phyloP scores from a whole-genome alignment of 2,797 vertebrate species.

The Agapornis canus region DNA sequence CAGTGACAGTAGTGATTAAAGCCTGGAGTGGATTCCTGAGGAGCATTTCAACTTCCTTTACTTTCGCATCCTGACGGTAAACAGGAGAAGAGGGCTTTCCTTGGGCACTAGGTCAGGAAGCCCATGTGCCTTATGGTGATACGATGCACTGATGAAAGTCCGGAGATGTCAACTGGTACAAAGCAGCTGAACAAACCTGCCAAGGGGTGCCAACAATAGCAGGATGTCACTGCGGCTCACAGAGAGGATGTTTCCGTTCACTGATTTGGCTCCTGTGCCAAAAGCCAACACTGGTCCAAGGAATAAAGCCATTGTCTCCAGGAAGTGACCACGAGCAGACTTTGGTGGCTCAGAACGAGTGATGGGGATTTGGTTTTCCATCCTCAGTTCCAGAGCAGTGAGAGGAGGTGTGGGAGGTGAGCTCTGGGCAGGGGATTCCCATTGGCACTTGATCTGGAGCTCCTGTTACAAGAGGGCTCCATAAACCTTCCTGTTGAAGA shows the following conservation, averaged over 20 bases:
- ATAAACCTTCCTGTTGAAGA: background rate
- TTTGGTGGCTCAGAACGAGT: background rate
- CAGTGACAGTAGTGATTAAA: constrained; percentile 56
- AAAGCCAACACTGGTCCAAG: constrained; percentile 1
- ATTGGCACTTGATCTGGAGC: rapidly evolving
- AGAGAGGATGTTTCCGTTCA: constrained; percentile 63
- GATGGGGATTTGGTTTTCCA: background rate
- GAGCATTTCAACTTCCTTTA: constrained; percentile 45
- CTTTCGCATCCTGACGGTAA: constrained; percentile 52
- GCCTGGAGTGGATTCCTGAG: constrained; percentile 47
- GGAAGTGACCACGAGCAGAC: constrained; percentile 17
- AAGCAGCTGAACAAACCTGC: constrained; percentile 69
- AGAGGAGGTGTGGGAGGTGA: background rate
- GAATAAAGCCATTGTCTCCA: constrained; percentile 32
- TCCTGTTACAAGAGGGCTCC: background rate
- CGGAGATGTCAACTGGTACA: constrained; percentile 47
- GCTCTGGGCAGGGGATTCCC: background rate
- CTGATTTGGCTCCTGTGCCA: background rate
- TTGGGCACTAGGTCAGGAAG: constrained; percentile 64
- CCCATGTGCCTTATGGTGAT: background rate
- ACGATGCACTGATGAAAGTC: constrained; percentile 34
- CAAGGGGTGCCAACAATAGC: constrained; percentile 68
- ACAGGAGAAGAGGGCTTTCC: constrained; percentile 63
- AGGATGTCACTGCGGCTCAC: constrained; percentile 53
- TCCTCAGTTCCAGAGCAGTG: background rate